Conservation (phyloP, 2,888 invertebrate species). For the Trissolcus japonicus region DNA sequence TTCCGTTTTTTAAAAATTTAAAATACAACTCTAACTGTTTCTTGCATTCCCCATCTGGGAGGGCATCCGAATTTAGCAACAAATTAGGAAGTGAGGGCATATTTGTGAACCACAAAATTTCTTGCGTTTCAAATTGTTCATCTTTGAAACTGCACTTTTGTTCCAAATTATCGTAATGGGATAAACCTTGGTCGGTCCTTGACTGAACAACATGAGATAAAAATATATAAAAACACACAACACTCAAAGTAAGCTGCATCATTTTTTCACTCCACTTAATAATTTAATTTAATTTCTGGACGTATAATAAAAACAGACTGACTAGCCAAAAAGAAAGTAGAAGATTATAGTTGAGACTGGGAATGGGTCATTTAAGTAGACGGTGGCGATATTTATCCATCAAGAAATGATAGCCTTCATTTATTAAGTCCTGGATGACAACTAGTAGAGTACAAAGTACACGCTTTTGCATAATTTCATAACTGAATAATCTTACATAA, state of each 20-base stretch:
- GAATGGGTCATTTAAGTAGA: too few relatives aligned
- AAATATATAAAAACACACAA: not conserved
- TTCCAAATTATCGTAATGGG: conserved; percentile 4
- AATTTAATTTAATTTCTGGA: too few relatives aligned
- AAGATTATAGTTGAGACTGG: too few relatives aligned
- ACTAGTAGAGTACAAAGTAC: too few relatives aligned
- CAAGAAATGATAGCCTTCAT: too few relatives aligned
- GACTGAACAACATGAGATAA: not conserved
- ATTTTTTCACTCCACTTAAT: conserved; percentile 7
- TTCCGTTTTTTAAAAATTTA: conserved; percentile 63
- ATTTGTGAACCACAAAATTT: conserved; percentile 28
- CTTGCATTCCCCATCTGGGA: conserved; percentile 64
- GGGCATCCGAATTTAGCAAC: conserved; percentile 13
- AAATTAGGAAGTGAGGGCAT: conserved; percentile 31
- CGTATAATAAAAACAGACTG: too few relatives aligned
- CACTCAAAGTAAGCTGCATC: not conserved
- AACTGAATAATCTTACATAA: too few relatives aligned
- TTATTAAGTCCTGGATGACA: too few relatives aligned
- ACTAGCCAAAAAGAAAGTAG: too few relatives aligned
- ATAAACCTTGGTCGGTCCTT: not conserved
- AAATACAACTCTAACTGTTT: conserved; percentile 62
- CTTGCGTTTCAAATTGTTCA: not conserved
- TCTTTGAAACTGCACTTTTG: not conserved
- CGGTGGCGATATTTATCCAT: too few relatives aligned
- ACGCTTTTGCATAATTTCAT: too few relatives aligned